Evolutionary conservation across 2,113 vertebrate species (phyloP), one percentile per base, ranked within the genome.

Genomic region (Taxidea taxus): DNA sequence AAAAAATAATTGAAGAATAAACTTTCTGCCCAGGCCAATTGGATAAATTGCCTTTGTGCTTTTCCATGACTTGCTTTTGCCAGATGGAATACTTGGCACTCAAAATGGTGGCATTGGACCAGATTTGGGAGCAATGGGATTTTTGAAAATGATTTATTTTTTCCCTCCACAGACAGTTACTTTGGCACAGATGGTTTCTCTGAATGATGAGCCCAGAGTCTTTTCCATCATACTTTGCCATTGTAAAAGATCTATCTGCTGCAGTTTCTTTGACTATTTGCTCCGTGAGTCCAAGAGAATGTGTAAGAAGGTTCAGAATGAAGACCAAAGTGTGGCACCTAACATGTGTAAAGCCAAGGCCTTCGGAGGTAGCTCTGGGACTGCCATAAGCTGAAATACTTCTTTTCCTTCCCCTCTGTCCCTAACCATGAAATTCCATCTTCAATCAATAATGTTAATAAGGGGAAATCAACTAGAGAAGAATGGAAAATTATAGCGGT

Each of bases 71-170:
- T 86, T 84, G 42, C 49, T 66, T 64, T 68, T 83, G 95, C 94
- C 93, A 96, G 97, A 94, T 84, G 75, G 90, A 97, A 95, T 86
- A 96, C 60, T 97, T 97, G 97, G 94, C 96, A 47, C 70, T 90
- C 27, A 5, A 0, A 27, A 60, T 0, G 0, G 70, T 94, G 68
- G 93, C 72, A 13, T 72, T 78, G 87, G 87, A 95, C 60, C 81
- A 93, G 97, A 97, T 87, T 72, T 82, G 80, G 91, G 82, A 98
- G 90, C 86, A 94, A 62, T 37, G 39, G 97, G 89, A 21, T 83
- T 97, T 98, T 97, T 95, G 39, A 93, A 96, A 97, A 85, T 87
- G 92, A 92, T 96, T 95, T 90, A 94, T 83, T 94, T 80, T 85
- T 97, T 96, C 74, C 37, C 64, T 95, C 56, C 70, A 39, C 90